These are phyloP conservation scores for Poeciliopsis paucimaculata DNA, from an alignment of 2,797 vertebrate species.

Conservation along the genomic window DNA sequence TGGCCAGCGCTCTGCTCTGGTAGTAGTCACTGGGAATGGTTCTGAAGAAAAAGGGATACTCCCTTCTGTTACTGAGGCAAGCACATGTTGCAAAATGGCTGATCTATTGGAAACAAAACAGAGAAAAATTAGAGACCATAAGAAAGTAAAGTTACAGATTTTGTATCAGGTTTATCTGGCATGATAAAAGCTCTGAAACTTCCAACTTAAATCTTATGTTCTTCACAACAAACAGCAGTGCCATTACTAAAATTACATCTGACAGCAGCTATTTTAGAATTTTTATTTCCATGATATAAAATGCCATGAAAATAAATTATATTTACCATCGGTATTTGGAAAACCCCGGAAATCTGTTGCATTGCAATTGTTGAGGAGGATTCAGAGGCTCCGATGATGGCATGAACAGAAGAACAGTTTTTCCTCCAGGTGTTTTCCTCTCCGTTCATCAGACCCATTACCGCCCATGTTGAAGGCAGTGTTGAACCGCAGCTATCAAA, in stretches of 20 bases:
- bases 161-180: neutral
- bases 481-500: conserved; percentile 80
- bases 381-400: conserved; percentile 79
- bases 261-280: neutral
- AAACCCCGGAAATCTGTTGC: conserved; percentile 75
- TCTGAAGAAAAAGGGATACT: conserved; percentile 80
- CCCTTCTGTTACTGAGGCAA: conserved; percentile 79
- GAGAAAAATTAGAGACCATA: neutral
- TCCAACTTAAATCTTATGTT: neutral
- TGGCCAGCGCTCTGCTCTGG: conserved; percentile 80
- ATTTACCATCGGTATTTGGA: conserved; percentile 81
- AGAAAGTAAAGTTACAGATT: neutral
- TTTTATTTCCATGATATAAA: neutral
- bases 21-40: conserved; percentile 82
- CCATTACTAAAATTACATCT: neutral
- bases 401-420: conserved; percentile 73
- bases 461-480: conserved; percentile 67
- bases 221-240: neutral
- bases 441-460: conserved; percentile 77
- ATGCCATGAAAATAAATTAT: no score
- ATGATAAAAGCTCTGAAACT: neutral
- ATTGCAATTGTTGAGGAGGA: conserved; percentile 82
- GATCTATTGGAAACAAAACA: conserved; percentile 59
- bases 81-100: conserved; percentile 83
- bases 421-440: conserved; percentile 49